Conservation (phyloP, 2,888 invertebrate genomes). For the Synanthedon vespiformis region DNA sequence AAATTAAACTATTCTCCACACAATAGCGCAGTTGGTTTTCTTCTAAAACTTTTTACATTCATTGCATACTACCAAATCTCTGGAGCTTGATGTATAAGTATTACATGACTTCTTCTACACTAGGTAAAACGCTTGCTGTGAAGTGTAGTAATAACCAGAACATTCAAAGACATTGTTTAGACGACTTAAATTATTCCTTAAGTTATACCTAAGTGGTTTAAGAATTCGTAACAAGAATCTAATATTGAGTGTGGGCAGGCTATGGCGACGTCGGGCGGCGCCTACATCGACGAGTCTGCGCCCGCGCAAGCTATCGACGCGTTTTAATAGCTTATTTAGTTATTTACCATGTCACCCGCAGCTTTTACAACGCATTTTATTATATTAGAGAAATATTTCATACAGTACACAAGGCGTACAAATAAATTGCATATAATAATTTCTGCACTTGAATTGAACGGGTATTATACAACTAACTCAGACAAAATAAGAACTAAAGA, state of each 20-base stretch:
- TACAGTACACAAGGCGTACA: conserved; percentile 10
- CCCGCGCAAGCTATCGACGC: conserved; percentile 8
- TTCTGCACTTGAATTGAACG: conserved; percentile 12
- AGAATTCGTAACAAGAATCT: conserved; percentile 26
- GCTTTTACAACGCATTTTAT: background rate
- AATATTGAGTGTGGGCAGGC: conserved; percentile 31
- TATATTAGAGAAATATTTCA: conserved; percentile 14
- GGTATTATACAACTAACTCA: conserved; percentile 3
- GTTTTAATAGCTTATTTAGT: conserved; percentile 9
- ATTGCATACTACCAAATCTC: too few species aligned
- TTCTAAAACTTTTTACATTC: too few species aligned
- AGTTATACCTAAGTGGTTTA: conserved; percentile 23
- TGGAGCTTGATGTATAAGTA: too few species aligned
- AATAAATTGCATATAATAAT: conserved; percentile 11
- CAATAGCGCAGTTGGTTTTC: too few species aligned
- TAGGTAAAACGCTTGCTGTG: background rate
- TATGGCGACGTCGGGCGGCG: conserved; percentile 20
- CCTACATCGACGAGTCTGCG: conserved; percentile 22
- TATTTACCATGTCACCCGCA: background rate
- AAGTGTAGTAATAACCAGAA: too few species aligned
- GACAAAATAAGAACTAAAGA: too few species aligned
- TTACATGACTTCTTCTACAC: background rate
- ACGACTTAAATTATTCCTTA: too few species aligned
- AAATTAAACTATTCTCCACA: too few species aligned
- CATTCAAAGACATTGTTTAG: too few species aligned